These are phyloP conservation scores for Petrocephalus zakoni DNA, from an alignment of 2,113 vertebrate genomes.

Conservation along the genomic window DNA sequence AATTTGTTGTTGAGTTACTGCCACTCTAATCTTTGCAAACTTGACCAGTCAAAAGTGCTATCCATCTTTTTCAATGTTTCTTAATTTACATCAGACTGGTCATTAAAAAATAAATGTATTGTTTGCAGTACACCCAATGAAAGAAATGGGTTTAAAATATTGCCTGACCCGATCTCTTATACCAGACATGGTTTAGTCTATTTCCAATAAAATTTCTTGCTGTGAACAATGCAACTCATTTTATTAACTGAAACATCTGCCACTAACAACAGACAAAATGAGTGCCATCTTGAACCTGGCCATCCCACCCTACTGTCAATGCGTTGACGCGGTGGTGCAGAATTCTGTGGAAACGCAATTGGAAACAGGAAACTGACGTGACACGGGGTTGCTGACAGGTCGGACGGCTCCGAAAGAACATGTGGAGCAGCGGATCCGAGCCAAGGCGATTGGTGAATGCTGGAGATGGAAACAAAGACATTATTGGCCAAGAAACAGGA, in stretches of 20 bases:
- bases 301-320: neutral
- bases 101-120: neutral
- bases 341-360: neutral
- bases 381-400: neutral
- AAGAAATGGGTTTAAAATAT: neutral
- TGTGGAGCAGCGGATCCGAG: neutral
- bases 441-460: neutral
- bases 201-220: neutral
- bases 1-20: neutral
- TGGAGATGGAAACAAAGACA: neutral
- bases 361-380: neutral
- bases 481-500: neutral
- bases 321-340: neutral
- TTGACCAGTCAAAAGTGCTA: neutral
- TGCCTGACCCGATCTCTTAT: neutral
- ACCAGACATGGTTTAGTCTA: neutral
- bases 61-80: neutral
- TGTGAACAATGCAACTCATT: neutral
- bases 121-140: neutral
- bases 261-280: neutral
- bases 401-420: neutral
- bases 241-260: neutral
- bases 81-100: neutral
- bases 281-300: neutral
- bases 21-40: neutral